Conservation (phyloP, 2,113 vertebrate genomes). For the Carollia perspicillata region DNA sequence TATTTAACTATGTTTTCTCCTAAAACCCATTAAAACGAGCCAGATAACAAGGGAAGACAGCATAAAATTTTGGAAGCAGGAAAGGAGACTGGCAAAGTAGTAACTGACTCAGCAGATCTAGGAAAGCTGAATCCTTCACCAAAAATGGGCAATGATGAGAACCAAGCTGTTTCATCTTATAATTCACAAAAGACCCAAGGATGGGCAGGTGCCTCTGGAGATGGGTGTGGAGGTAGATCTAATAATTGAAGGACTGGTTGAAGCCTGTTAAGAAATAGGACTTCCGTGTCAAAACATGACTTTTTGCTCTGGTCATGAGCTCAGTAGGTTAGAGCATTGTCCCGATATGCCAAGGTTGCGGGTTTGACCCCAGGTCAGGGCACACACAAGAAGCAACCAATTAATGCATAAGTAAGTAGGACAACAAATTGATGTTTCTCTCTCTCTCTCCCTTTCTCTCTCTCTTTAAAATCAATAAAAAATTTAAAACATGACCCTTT, state of each 20-base stretch:
- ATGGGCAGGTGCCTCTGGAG: background rate
- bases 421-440: too few relatives aligned
- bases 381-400: too few relatives aligned
- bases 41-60: background rate
- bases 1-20: conserved; percentile 25
- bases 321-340: too few relatives aligned
- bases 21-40: background rate
- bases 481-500: background rate
- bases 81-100: background rate
- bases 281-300: background rate
- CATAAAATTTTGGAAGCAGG: background rate
- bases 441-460: too few relatives aligned
- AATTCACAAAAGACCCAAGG: conserved; percentile 7
- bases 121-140: background rate
- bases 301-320: background rate
- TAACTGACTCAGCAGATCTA: background rate
- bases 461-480: too few relatives aligned
- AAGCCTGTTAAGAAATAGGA: background rate
- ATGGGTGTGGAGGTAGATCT: background rate
- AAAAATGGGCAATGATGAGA: background rate
- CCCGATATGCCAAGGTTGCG: too few relatives aligned
- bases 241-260: background rate
- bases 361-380: too few relatives aligned
- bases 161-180: background rate
- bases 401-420: too few relatives aligned